Conservation (phyloP, 2,888 invertebrate genomes). For the Ophraella communa region DNA sequence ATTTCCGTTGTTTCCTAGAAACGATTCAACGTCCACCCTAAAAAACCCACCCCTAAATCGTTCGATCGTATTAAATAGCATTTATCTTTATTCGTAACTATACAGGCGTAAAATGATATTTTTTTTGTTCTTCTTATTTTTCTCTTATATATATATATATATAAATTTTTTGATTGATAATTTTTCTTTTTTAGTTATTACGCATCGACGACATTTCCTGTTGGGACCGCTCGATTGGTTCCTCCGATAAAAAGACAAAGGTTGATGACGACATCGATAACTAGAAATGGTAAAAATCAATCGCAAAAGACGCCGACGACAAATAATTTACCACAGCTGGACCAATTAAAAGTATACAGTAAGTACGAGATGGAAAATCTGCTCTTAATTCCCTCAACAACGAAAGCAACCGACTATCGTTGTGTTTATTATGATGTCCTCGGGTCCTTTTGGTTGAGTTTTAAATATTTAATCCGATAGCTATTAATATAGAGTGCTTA, state of each 20-base stretch:
- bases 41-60: too few relatives aligned
- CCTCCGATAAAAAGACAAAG: conserved; percentile 69
- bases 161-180: conserved; percentile 20
- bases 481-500: conserved; percentile 56
- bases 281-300: conserved; percentile 58
- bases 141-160: too few relatives aligned
- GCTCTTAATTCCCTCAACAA: background rate
- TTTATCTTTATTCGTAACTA: too few relatives aligned
- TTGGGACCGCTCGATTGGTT: conserved; percentile 65
- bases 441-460: too few relatives aligned
- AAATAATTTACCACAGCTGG: conserved; percentile 62
- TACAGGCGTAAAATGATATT: too few relatives aligned
- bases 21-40: too few relatives aligned
- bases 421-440: background rate
- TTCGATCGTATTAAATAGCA: too few relatives aligned
- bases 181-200: conserved; percentile 63
- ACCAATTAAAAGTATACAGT: conserved; percentile 72
- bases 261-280: conserved; percentile 64
- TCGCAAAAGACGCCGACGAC: conserved; percentile 57
- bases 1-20: too few relatives aligned
- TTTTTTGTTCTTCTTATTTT: too few relatives aligned
- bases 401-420: background rate
- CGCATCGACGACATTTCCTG: conserved; percentile 65
- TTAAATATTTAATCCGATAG: conserved; percentile 54
- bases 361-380: conserved; percentile 53